Conservation (phyloP, 2,888 invertebrate species). For the Sphinx pinastri region DNA sequence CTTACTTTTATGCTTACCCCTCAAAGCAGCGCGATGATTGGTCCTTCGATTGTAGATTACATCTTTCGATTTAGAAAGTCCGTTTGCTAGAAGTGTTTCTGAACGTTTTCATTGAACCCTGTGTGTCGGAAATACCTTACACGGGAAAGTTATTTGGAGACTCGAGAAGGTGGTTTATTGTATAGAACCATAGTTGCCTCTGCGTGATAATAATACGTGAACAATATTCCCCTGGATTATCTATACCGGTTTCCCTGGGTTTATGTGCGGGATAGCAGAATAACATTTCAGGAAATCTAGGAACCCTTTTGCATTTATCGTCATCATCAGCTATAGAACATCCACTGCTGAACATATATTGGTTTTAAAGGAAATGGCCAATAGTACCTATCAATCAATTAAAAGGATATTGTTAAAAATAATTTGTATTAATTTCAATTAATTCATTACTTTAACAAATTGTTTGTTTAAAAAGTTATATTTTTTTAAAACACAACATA, state of each 20-base stretch:
- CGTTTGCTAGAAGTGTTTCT: constrained; percentile 9
- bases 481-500: neutral
- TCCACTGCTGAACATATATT: too few relatives aligned
- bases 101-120: neutral
- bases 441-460: too few relatives aligned
- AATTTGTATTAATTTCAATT: too few relatives aligned
- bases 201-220: constrained; percentile 13
- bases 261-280: neutral
- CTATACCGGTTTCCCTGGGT: neutral
- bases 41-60: constrained; percentile 11
- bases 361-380: too few relatives aligned
- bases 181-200: neutral
- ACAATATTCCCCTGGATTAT: neutral
- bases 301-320: too few relatives aligned
- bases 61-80: constrained; percentile 19
- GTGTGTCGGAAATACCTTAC: neutral
- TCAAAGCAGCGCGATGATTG: constrained; percentile 25
- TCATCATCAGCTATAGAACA: too few relatives aligned
- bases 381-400: too few relatives aligned
- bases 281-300: too few relatives aligned
- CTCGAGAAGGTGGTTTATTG: neutral
- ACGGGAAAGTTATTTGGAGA: constrained; percentile 1
- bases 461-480: too few relatives aligned
- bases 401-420: too few relatives aligned
- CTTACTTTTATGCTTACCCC: constrained; percentile 24